Evolutionary conservation across 2,888 invertebrate species (phyloP).

Genomic region (Netelia fuscicornis): DNA sequence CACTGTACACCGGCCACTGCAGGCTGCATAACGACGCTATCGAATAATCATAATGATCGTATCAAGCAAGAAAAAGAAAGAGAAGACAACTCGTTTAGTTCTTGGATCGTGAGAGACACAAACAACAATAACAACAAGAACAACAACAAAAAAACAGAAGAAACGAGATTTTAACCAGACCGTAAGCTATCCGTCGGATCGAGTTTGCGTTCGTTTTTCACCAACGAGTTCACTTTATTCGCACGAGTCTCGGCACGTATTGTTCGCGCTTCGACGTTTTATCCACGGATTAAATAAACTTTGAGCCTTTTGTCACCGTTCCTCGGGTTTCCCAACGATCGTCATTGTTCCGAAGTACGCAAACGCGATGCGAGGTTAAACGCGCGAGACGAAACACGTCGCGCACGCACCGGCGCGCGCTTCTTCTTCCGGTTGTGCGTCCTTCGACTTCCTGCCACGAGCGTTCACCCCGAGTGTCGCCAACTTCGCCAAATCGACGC

Average conservation of each 20-base stretch:
- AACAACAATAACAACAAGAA: not conserved
- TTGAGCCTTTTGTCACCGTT: not conserved
- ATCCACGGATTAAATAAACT: not conserved
- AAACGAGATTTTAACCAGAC: slow-evolving; percentile 27
- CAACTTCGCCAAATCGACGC: too few relatives aligned
- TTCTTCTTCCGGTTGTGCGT: slow-evolving; percentile 48
- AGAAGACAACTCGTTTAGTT: not conserved
- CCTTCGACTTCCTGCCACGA: slow-evolving; percentile 58
- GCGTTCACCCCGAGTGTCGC: slow-evolving; percentile 11
- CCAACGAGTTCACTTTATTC: not conserved
- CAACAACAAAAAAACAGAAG: not conserved
- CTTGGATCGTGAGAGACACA: not conserved
- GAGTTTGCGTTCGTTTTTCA: slow-evolving; percentile 10
- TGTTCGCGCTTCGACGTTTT: not conserved
- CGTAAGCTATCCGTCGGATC: slow-evolving; percentile 16
- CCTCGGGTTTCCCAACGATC: not conserved
- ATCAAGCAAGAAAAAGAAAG: slow-evolving; percentile 1
- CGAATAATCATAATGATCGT: slow-evolving; percentile 42
- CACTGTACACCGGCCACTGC: slow-evolving; percentile 60
- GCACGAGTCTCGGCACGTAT: not conserved
- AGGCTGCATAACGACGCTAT: slow-evolving; percentile 29
- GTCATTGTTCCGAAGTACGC: not conserved
- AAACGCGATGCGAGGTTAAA: not conserved
- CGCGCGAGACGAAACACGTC: not conserved
- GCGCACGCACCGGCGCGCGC: slow-evolving; percentile 11